phyloP scores from a whole-genome alignment of 1,140 invertebrate genomes.

The Lutraria rhynchaena region DNA sequence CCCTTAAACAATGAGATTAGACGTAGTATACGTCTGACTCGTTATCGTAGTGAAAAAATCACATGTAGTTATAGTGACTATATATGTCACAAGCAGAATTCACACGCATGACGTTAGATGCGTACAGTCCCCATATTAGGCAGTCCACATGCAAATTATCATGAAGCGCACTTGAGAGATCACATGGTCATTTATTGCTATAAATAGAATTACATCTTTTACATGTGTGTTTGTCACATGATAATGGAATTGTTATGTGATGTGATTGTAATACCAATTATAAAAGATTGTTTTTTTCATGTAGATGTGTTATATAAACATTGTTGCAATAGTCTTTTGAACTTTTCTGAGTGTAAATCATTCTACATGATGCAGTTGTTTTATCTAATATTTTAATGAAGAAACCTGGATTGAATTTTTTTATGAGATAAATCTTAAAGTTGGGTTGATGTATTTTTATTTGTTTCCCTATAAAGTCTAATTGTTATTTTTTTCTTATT shows the following conservation, averaged over 20 bases:
- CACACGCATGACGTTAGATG: slow-evolving; percentile 72
- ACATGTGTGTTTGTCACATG: neutral
- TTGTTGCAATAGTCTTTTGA: no score
- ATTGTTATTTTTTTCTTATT: no score
- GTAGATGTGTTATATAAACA: no score
- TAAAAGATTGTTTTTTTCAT: no score
- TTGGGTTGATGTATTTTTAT: no score
- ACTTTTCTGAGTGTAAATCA: no score
- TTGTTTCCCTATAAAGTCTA: no score
- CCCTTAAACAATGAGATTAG: slow-evolving; percentile 93
- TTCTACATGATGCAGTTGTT: no score
- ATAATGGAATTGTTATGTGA: neutral
- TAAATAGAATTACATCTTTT: slow-evolving; percentile 25
- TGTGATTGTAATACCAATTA: no score
- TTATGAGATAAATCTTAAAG: no score
- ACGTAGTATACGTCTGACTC: slow-evolving; percentile 94
- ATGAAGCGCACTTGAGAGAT: slow-evolving; percentile 9
- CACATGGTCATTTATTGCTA: slow-evolving; percentile 38
- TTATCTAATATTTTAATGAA: no score
- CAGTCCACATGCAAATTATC: slow-evolving; percentile 27
- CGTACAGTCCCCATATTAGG: slow-evolving; percentile 59
- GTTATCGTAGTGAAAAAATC: slow-evolving; percentile 92
- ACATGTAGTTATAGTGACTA: slow-evolving; percentile 93
- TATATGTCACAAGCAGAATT: slow-evolving; percentile 76
- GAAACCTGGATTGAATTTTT: no score